Evolutionary conservation across 1,140 invertebrate genomes (phyloP), one percentile per base, ranked within the genome.

Genomic region (Limonius californicus): DNA sequence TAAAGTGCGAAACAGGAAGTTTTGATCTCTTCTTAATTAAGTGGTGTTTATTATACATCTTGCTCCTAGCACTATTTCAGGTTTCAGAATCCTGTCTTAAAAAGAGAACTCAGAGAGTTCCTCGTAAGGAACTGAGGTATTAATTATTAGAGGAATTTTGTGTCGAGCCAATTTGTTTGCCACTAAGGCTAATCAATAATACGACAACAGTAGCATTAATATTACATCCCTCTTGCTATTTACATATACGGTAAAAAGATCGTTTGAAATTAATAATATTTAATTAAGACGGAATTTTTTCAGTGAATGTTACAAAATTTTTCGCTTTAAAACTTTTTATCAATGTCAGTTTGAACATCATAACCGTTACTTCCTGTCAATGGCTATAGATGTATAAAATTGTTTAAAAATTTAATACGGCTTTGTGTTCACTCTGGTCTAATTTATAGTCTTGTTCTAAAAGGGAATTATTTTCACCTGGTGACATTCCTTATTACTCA

Each of bases 1-100:
- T 45, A 45, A 45, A 15, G 42, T 45, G 42, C 42, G 42, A 45
- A 45, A 45, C 42, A 45, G 42, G 42, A 45, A 45, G 42, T 45
- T 45, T 45, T 27, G 23, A 45, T 18, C 6, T 45, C 4, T 45
- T 45, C 42, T 45, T 45, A 45, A 45, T 45, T n/a, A 45, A 45
- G 42, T 45, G 16, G 42, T 18, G 42, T 27, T 45, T 45, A 45
- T 45, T 45, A n/a, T n/a, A 45, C 42, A 18, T 45, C 16, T 45
- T 15, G 42, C 42, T 45, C 6, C n/a, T n/a, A 45, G 42, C 42
- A 15, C 16, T 45, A 45, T 45, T 45, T 45, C 42, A 45, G 42
- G 42, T 45, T 45, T 45, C 42, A 45, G 16, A n/a, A 18, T 45
- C 16, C 42, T 45, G 42, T 45, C 42, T 45, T n/a, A n/a, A 45